A percentile compares a stretch with the other conserved stretches of the same genome.
Conservation (phyloP, 2,797 vertebrate genomes). For the Sorex maritimensis region DNA sequence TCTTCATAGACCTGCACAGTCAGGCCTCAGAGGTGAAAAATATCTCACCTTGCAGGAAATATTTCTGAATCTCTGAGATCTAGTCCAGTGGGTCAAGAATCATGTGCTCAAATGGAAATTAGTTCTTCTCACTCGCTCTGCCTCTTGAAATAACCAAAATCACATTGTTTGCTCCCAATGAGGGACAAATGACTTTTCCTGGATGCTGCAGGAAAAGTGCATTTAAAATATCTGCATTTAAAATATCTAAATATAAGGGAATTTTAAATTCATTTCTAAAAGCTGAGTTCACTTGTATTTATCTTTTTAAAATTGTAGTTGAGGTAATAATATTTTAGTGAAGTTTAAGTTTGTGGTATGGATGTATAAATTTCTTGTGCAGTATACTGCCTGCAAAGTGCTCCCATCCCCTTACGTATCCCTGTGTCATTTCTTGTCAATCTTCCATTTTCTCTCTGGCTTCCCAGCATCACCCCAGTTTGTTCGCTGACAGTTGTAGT, state of each 20-base stretch:
- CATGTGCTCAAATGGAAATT: neutral
- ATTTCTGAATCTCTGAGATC: neutral
- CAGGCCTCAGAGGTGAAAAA: neutral
- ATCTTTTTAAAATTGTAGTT: no score
- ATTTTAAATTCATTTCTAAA: no score
- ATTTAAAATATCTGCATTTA: neutral
- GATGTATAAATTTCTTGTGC: no score
- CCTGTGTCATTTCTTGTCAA: no score
- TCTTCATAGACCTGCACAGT: neutral
- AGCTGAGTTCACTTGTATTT: no score
- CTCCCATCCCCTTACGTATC: no score
- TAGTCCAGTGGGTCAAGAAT: neutral
- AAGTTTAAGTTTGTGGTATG: no score
- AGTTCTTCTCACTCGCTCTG: neutral
- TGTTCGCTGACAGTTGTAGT: no score
- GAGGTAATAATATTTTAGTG: no score
- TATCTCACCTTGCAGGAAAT: slow-evolving; percentile 3
- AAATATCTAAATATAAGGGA: neutral
- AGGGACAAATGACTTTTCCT: neutral
- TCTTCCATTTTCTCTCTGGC: no score
- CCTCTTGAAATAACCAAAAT: slow-evolving; percentile 1
- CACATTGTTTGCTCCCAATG: neutral
- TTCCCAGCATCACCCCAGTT: no score
- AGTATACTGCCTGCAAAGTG: no score
- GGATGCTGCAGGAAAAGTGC: neutral